These are phyloP conservation scores for Brachionus rubens DNA, from an alignment of 1,140 invertebrate species.

Conservation along the genomic window DNA sequence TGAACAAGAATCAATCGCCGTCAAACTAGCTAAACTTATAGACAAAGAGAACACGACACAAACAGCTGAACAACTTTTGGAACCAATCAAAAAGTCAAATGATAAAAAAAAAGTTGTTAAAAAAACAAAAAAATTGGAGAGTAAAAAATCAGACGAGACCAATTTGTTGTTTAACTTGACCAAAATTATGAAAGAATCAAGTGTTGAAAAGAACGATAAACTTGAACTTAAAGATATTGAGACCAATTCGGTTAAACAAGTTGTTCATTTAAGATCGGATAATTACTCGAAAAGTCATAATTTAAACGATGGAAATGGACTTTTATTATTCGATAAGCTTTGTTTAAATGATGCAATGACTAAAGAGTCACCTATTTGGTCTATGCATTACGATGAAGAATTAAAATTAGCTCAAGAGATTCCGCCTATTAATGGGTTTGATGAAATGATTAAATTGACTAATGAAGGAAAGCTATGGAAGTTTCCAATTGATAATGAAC, in stretches of 20 bases:
- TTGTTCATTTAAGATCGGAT: too few relatives aligned
- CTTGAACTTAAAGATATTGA: too few relatives aligned
- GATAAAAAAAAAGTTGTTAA: neutral
- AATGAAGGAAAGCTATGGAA: slow-evolving; percentile 90
- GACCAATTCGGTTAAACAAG: too few relatives aligned
- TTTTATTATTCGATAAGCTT: neutral
- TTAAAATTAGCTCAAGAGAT: slow-evolving; percentile 10
- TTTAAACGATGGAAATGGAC: neutral
- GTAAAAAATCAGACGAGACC: too few relatives aligned
- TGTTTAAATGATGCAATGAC: neutral
- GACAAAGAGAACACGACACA: neutral
- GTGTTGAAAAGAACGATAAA: neutral
- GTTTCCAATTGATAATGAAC: slow-evolving; percentile 95
- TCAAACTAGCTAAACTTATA: neutral
- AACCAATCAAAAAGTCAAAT: neutral
- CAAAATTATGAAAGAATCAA: too few relatives aligned
- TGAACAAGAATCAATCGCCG: neutral
- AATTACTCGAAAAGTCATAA: neutral
- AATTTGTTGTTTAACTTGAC: too few relatives aligned
- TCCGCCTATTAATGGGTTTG: slow-evolving; percentile 76
- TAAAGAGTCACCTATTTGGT: slow-evolving; percentile 8
- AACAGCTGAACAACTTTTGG: neutral
- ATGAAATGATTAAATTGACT: slow-evolving; percentile 88
- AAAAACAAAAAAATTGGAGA: neutral
- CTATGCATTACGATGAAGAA: slow-evolving; percentile 8